These are phyloP conservation scores for Lophotis ruficrista DNA, from an alignment of 2,113 vertebrate species.

Conservation along the genomic window DNA sequence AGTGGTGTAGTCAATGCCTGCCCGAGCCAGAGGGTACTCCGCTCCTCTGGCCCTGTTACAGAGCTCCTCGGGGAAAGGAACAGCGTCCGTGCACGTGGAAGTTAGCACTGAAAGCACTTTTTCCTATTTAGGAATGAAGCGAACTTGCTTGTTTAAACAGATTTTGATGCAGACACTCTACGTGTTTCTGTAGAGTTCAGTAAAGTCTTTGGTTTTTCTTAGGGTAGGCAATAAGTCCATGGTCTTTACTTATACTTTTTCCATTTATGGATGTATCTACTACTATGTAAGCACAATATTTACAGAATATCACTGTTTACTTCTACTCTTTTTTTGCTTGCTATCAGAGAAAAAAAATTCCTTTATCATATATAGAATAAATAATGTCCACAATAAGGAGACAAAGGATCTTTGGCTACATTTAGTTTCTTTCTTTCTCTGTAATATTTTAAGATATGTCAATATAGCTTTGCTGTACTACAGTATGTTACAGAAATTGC, in stretches of 20 bases:
- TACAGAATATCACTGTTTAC: not conserved
- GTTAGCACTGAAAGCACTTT: not conserved
- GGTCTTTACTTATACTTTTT: not conserved
- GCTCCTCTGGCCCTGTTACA: not conserved
- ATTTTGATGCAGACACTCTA: not conserved
- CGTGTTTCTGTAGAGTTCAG: not conserved
- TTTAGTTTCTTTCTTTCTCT: not conserved
- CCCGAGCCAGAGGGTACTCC: too few species aligned
- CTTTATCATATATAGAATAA: not conserved
- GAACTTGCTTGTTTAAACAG: not conserved
- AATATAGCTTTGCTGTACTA: not conserved
- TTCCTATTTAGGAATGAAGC: not conserved
- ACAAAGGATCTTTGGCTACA: not conserved
- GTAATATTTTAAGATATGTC: not conserved
- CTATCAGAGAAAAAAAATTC: not conserved
- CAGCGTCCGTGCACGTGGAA: not conserved
- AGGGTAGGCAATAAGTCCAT: not conserved
- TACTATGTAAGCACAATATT: not conserved
- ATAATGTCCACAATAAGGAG: not conserved
- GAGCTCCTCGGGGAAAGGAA: not conserved
- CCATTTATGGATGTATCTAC: not conserved
- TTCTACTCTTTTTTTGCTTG: not conserved
- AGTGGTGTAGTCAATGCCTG: accelerated
- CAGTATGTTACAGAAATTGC: not conserved
- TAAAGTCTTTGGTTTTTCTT: not conserved